Conservation (phyloP, 2,888 invertebrate species). For the Bombylius major region DNA sequence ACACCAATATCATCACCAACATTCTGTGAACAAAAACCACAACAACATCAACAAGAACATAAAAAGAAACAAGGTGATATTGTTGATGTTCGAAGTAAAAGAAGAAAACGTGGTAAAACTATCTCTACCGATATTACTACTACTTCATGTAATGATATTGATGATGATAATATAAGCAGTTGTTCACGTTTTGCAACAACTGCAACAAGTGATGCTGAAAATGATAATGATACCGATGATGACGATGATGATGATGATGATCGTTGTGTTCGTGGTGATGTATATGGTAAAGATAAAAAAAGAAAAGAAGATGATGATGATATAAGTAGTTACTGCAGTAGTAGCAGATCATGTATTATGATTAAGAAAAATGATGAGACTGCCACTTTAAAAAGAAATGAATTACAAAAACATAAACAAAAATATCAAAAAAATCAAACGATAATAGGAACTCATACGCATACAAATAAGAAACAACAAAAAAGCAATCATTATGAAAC, state of each 20-base stretch:
- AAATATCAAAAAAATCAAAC: too few species aligned
- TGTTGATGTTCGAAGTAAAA: not conserved
- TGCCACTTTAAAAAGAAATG: not conserved
- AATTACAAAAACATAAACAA: not conserved
- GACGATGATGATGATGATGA: slow-evolving; percentile 7
- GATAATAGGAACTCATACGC: not conserved
- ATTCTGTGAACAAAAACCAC: slow-evolving; percentile 8
- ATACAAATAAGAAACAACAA: not conserved
- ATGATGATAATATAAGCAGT: not conserved
- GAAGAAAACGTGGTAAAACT: slow-evolving; percentile 4
- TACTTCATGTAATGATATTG: slow-evolving; percentile 20
- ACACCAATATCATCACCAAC: slow-evolving; percentile 2
- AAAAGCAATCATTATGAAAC: slow-evolving; percentile 11
- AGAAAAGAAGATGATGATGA: slow-evolving; percentile 5
- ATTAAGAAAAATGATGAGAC: not conserved
- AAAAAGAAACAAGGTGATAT: not conserved
- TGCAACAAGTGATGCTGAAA: slow-evolving; percentile 14
- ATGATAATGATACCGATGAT: slow-evolving; percentile 18
- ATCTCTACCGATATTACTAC: slow-evolving; percentile 27
- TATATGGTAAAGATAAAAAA: slow-evolving; percentile 1
- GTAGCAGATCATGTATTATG: slow-evolving; percentile 5
- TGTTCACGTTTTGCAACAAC: slow-evolving; percentile 7
- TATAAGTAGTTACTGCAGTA: slow-evolving; percentile 7
- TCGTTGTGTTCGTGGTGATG: not conserved
- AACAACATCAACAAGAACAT: not conserved